phyloP scores from a whole-genome alignment of 2,797 vertebrate genomes.

The Huso huso region DNA sequence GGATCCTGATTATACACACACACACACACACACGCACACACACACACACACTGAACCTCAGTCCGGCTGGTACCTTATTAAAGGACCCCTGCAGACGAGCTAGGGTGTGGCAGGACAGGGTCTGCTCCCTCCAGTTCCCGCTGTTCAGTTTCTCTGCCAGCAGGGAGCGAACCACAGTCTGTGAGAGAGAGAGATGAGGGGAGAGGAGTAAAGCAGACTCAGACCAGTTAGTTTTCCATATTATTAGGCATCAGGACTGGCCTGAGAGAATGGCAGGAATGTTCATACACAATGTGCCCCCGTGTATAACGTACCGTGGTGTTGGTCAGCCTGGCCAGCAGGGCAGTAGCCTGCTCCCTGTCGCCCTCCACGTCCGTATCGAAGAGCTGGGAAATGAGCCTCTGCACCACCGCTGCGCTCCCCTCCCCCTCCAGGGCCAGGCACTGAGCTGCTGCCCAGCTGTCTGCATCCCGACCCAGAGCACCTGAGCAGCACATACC shows the following conservation, averaged over 20 bases:
- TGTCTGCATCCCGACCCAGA: slow-evolving; percentile 42
- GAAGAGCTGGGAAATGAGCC: slow-evolving; percentile 54
- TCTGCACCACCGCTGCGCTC: slow-evolving; percentile 47
- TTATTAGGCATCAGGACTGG: too few relatives aligned
- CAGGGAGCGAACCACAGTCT: slow-evolving; percentile 56
- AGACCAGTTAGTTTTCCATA: too few relatives aligned
- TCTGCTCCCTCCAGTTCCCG: slow-evolving; percentile 46
- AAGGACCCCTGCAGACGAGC: slow-evolving; percentile 40
- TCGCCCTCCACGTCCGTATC: slow-evolving; percentile 32
- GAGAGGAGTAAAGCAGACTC: too few relatives aligned
- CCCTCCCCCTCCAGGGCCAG: slow-evolving; percentile 48
- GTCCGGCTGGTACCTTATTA: slow-evolving; percentile 40
- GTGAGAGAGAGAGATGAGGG: slow-evolving; percentile 9
- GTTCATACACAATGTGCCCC: not conserved
- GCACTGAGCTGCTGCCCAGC: slow-evolving; percentile 64
- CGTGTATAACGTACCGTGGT: slow-evolving; percentile 43
- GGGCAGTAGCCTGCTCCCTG: slow-evolving; percentile 39
- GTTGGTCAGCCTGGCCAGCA: slow-evolving; percentile 46
- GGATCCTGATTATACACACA: not conserved
- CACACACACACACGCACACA: not conserved
- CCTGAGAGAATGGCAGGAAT: too few relatives aligned
- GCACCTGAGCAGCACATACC: too few relatives aligned
- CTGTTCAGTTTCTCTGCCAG: slow-evolving; percentile 56
- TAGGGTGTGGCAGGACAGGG: slow-evolving; percentile 49
- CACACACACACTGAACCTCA: not conserved